Conservation (phyloP, 2,888 invertebrate genomes). For the Zygaena filipendulae region DNA sequence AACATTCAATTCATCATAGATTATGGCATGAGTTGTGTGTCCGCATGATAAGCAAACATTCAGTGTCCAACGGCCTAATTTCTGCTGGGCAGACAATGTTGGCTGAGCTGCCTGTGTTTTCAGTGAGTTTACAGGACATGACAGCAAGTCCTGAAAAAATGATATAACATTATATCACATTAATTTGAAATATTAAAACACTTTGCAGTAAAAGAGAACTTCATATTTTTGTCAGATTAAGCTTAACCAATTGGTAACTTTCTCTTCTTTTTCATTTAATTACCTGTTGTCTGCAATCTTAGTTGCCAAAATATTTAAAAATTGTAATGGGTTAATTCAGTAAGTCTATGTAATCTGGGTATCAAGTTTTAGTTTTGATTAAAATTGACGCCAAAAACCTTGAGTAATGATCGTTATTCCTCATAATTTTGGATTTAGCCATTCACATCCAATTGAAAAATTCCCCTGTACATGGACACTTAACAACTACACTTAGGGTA, state of each 20-base stretch:
- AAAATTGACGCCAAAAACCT: no score
- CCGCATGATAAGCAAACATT: conserved; percentile 74
- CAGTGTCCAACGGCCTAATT: conserved; percentile 70
- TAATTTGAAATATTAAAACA: conserved; percentile 9
- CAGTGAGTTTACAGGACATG: conserved; percentile 53
- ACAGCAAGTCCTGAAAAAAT: conserved; percentile 57
- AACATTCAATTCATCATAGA: conserved; percentile 57
- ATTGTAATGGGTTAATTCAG: no score
- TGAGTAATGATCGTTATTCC: no score
- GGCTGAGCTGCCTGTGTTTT: conserved; percentile 68
- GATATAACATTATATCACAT: conserved; percentile 10
- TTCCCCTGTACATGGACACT: no score
- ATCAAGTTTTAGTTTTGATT: no score
- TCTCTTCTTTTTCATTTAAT: no score
- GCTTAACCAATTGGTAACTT: no score
- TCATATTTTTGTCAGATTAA: no score
- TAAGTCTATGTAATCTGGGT: no score
- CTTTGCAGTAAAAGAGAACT: conserved; percentile 16
- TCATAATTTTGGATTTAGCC: no score
- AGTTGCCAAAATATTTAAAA: conserved; percentile 26
- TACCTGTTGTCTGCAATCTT: conserved; percentile 16
- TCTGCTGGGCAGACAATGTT: conserved; percentile 63
- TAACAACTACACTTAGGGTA: no score
- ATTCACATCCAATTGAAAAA: no score
- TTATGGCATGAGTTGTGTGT: conserved; percentile 71